phyloP scores from a whole-genome alignment of 2,797 vertebrate genomes.

The Brotogeris chrysoptera region DNA sequence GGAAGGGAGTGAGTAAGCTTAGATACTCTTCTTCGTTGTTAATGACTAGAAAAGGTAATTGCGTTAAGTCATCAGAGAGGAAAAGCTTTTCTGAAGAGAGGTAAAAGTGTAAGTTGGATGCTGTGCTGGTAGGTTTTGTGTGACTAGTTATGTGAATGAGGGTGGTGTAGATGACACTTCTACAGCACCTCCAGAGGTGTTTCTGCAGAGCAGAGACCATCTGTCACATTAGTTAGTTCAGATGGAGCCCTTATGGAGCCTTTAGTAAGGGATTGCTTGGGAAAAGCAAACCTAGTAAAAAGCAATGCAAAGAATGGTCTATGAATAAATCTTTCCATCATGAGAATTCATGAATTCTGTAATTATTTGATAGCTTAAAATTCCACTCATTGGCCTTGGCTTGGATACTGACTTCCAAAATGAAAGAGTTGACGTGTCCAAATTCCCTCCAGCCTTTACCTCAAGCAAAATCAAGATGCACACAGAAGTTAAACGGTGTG shows the following conservation, averaged over 20 bases:
- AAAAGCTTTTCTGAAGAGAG: slow-evolving; percentile 22
- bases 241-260: background rate
- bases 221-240: background rate
- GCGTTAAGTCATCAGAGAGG: background rate
- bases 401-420: background rate
- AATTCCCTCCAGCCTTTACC: background rate
- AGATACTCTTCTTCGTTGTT: background rate
- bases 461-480: background rate
- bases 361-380: background rate
- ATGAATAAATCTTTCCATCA: background rate
- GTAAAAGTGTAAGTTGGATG: background rate
- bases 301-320: background rate
- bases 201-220: background rate
- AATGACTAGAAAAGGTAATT: slow-evolving; percentile 8
- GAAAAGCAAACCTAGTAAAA: background rate
- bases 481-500: background rate
- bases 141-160: background rate
- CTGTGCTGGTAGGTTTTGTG: slow-evolving; percentile 4
- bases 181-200: background rate
- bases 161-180: background rate
- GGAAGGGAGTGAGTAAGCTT: background rate
- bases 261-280: background rate
- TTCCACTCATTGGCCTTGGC: background rate
- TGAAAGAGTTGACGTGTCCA: background rate
- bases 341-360: background rate